A percentile compares a stretch with the other conserved stretches of the same genome.
Conservation (phyloP, 2,113 vertebrate species). For the Cheilinus undulatus region DNA sequence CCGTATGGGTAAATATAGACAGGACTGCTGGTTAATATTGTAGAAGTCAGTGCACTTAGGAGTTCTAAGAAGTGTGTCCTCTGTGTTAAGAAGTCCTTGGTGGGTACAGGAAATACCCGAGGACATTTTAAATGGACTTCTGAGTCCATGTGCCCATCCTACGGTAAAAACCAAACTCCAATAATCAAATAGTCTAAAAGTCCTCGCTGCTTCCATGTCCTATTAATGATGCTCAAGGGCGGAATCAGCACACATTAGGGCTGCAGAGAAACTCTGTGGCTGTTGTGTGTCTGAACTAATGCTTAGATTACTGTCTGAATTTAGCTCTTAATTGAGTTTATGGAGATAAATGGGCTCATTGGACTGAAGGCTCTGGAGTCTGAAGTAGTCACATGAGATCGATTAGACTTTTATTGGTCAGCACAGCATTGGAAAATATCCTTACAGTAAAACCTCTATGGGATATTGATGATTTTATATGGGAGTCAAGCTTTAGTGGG, state of each 20-base stretch:
- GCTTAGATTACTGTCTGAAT: constrained; percentile 19
- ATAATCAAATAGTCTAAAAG: constrained; percentile 13
- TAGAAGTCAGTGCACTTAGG: too few relatives aligned
- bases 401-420: not conserved
- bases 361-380: not conserved
- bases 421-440: not conserved
- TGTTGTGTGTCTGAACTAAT: constrained; percentile 41
- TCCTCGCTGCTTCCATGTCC: constrained; percentile 18
- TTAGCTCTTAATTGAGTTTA: constrained; percentile 12
- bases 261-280: constrained; percentile 26
- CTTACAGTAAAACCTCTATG: not conserved
- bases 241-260: constrained; percentile 28
- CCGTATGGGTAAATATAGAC: too few relatives aligned
- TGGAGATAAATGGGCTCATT: constrained; percentile 29
- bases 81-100: not conserved
- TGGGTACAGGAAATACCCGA: constrained; percentile 2
- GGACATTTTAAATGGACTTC: constrained; percentile 22
- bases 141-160: not conserved
- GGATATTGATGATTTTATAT: not conserved
- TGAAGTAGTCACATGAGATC: constrained; percentile 4
- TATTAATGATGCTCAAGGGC: constrained; percentile 7
- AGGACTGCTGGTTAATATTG: too few relatives aligned
- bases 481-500: not conserved
- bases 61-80: not conserved
- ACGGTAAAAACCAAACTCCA: not conserved